These are phyloP conservation scores for Numenius arquata DNA, from an alignment of 2,113 vertebrate genomes.

Conservation along the genomic window DNA sequence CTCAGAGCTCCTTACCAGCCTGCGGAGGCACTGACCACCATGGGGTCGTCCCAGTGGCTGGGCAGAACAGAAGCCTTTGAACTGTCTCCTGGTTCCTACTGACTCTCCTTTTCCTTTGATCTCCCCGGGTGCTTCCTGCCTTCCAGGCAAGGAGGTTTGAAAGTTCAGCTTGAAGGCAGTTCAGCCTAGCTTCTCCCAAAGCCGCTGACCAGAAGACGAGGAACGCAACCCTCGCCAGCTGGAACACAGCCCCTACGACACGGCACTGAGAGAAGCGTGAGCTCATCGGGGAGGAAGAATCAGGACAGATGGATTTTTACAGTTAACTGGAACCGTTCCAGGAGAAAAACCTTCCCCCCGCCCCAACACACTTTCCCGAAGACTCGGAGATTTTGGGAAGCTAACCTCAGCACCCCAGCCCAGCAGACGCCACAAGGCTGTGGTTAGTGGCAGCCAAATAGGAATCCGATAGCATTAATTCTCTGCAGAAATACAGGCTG, in stretches of 20 bases:
- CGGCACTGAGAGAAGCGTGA: background rate
- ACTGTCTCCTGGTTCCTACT: background rate
- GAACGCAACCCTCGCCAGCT: background rate
- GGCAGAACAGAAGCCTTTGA: background rate
- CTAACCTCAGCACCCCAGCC: background rate
- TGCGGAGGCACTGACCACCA: background rate
- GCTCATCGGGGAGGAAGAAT: background rate
- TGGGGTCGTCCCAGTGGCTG: background rate
- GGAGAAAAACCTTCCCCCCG: background rate
- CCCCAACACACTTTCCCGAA: background rate
- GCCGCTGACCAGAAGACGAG: background rate
- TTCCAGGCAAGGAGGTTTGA: background rate
- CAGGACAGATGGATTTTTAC: background rate
- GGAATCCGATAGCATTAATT: background rate
- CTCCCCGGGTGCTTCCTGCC: background rate
- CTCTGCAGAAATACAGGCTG: background rate
- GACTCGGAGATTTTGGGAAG: background rate
- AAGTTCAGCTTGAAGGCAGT: background rate
- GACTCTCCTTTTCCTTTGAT: background rate
- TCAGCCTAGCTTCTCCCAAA: background rate
- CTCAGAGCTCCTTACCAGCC: background rate
- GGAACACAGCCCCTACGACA: background rate
- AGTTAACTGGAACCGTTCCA: background rate
- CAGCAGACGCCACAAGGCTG: slow-evolving; percentile 27
- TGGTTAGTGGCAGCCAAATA: background rate